Percentiles rank a stretch among this genome's conserved stretches.
These are phyloP conservation scores for Phaedon cochleariae DNA, from an alignment of 2,888 invertebrate species.

Conservation along the genomic window DNA sequence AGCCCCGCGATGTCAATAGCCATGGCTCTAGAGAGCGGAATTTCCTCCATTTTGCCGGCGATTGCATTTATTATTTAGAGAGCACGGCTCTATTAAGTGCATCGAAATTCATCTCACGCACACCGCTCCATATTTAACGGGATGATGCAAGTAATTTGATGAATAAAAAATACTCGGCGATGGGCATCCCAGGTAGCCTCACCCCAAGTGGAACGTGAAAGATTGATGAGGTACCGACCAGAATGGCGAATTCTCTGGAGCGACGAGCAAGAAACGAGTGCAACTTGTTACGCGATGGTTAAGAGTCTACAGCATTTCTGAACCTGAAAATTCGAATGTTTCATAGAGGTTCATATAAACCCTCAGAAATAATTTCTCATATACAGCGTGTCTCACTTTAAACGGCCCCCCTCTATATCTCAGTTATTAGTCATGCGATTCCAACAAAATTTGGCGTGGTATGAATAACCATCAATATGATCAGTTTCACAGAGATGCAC, in stretches of 20 bases:
- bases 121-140: slow-evolving; percentile 53
- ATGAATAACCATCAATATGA: too few relatives aligned
- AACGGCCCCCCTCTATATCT: too few relatives aligned
- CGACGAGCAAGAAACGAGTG: neutral
- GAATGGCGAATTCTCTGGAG: neutral
- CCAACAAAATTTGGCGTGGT: too few relatives aligned
- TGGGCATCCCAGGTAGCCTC: slow-evolving; percentile 38
- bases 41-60: slow-evolving; percentile 43
- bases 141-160: slow-evolving; percentile 53
- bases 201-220: neutral
- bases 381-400: too few relatives aligned
- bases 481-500: too few relatives aligned
- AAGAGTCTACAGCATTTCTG: neutral
- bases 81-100: slow-evolving; percentile 56
- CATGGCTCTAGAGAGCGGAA: slow-evolving; percentile 22
- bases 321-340: neutral
- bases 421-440: too few relatives aligned
- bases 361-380: too few relatives aligned
- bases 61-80: slow-evolving; percentile 58
- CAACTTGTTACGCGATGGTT: neutral
- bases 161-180: slow-evolving; percentile 51
- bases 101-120: slow-evolving; percentile 57
- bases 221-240: neutral
- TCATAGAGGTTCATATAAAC: too few relatives aligned
- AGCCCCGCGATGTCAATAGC: slow-evolving; percentile 29